A percentile compares a stretch with the other conserved stretches of the same genome.
phyloP scores from a whole-genome alignment of 2,797 vertebrate genomes.

The Ficedula albicollis region DNA sequence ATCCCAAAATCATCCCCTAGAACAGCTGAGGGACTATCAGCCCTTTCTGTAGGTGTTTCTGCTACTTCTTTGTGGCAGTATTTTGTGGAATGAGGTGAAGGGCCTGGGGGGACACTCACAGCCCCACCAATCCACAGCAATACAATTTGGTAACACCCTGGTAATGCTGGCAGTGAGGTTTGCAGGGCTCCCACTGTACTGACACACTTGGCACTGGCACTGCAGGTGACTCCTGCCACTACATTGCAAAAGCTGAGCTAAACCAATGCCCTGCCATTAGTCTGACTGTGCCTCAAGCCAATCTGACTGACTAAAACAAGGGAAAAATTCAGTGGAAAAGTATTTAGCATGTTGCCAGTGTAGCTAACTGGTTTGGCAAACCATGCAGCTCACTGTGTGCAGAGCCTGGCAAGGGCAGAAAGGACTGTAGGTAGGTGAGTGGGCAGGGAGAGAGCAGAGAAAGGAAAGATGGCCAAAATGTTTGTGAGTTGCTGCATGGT shows the following conservation, averaged over 20 bases:
- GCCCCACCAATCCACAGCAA: neutral
- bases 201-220: neutral
- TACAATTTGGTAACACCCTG: neutral
- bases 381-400: neutral
- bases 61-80: neutral
- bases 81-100: neutral
- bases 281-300: neutral
- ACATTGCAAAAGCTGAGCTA: neutral
- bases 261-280: neutral
- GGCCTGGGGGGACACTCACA: neutral
- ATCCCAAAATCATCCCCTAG: neutral
- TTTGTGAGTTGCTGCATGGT: neutral
- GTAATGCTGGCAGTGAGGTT: fast-evolving
- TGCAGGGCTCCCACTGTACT: neutral
- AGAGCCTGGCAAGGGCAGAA: fast-evolving
- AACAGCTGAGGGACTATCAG: neutral
- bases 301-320: neutral
- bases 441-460: neutral
- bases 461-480: neutral
- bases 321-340: neutral
- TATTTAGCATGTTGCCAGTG: neutral
- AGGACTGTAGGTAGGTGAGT: neutral
- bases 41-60: neutral
- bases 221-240: neutral
- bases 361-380: neutral